These are phyloP conservation scores for Antheraea yamamai DNA, from an alignment of 2,888 invertebrate species.

Conservation along the genomic window DNA sequence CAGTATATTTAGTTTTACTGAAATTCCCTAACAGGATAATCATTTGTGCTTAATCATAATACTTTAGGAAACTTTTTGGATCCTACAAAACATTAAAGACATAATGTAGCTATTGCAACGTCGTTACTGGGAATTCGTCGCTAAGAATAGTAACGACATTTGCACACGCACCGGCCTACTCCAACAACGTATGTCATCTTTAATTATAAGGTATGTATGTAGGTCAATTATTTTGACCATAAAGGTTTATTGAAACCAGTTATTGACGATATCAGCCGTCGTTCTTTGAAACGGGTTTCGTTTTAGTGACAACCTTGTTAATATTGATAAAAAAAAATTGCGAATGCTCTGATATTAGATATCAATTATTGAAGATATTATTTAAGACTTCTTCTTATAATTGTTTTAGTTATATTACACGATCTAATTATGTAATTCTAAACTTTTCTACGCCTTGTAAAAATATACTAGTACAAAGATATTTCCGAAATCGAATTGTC, in stretches of 20 bases:
- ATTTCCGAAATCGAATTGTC: no score
- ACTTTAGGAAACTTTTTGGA: neutral
- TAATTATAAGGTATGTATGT: neutral
- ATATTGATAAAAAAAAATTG: neutral
- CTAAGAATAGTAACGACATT: constrained; percentile 8
- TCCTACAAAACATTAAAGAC: neutral
- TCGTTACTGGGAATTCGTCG: constrained; percentile 1
- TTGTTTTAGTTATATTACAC: no score
- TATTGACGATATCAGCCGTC: no score
- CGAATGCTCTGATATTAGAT: no score
- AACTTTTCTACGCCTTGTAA: no score
- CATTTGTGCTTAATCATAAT: no score
- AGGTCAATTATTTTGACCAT: neutral
- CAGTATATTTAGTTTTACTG: no score
- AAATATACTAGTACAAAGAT: no score
- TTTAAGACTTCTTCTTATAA: no score
- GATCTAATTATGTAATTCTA: no score
- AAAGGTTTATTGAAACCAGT: neutral
- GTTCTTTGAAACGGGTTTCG: neutral
- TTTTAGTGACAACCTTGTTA: neutral
- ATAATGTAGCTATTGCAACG: neutral
- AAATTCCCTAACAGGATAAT: no score
- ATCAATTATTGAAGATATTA: no score
- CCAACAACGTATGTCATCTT: neutral
- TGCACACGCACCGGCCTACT: constrained; percentile 3